Evolutionary conservation across 2,113 vertebrate genomes (phyloP).

Genomic region (Cebus imitator): DNA sequence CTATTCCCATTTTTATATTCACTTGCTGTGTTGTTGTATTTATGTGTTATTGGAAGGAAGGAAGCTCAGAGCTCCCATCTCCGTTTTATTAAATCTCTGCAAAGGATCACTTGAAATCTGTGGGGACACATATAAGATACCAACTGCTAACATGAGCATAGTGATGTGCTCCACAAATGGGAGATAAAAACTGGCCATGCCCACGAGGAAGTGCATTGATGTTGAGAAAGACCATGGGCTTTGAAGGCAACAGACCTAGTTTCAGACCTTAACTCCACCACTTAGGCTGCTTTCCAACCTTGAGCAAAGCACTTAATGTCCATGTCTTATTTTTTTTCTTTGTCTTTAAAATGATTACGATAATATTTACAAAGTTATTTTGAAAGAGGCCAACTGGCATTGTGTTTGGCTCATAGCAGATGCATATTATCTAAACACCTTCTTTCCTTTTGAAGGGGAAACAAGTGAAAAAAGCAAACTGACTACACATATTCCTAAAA

Average conservation of each 20-base stretch:
- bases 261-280: neutral
- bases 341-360: too few species aligned
- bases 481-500: neutral
- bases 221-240: neutral
- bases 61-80: neutral
- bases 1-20: neutral
- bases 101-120: neutral
- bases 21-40: neutral
- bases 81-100: neutral
- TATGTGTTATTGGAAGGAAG: neutral
- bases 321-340: neutral
- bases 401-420: slow-evolving; percentile 14
- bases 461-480: neutral
- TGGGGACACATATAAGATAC: neutral
- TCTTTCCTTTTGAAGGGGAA: neutral
- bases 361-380: neutral
- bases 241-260: neutral
- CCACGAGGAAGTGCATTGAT: neutral
- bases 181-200: neutral
- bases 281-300: neutral
- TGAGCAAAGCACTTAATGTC: neutral
- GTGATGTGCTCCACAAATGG: neutral
- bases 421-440: neutral
- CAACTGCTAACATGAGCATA: neutral
- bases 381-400: neutral